Percentiles rank a stretch among this genome's conserved stretches.
phyloP scores from a whole-genome alignment of 1,140 invertebrate genomes.

The Mizuhopecten yessoensis region DNA sequence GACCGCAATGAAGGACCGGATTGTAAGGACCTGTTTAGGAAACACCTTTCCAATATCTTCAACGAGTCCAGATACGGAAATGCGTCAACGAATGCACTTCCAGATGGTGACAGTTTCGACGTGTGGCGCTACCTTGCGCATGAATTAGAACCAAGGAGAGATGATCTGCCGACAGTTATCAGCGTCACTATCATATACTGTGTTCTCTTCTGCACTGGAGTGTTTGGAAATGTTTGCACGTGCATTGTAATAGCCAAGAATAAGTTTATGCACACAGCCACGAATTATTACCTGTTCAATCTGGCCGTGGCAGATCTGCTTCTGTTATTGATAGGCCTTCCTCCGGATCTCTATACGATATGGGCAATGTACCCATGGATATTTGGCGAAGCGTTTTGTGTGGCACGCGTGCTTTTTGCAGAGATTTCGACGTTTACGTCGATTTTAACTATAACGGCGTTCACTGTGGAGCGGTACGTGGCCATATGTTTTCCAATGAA shows the following conservation, averaged over 20 bases:
- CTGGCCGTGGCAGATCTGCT: conserved; percentile 96
- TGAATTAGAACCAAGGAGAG: conserved; percentile 65
- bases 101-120: conserved; percentile 44
- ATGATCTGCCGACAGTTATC: conserved; percentile 64
- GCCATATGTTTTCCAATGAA: conserved; percentile 81
- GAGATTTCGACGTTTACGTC: conserved; percentile 90
- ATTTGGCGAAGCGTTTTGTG: conserved; percentile 93
- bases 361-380: conserved; percentile 94
- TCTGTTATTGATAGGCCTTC: conserved; percentile 90
- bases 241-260: conserved; percentile 80
- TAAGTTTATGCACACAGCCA: conserved; percentile 85
- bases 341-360: conserved; percentile 92
- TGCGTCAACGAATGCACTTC: not conserved
- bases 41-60: conserved; percentile 24
- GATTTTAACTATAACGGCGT: conserved; percentile 82
- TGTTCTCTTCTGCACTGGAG: conserved; percentile 77
- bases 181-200: conserved; percentile 76
- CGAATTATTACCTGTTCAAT: conserved; percentile 96
- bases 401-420: conserved; percentile 91
- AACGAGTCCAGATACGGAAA: conserved; percentile 15
- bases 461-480: conserved; percentile 82
- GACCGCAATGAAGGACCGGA: conserved; percentile 40
- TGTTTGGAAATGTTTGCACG: conserved; percentile 80
- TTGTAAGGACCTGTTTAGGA: conserved; percentile 35
- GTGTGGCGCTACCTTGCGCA: conserved; percentile 65